Conservation (phyloP, 2,113 vertebrate genomes). For the Onychostoma macrolepis region DNA sequence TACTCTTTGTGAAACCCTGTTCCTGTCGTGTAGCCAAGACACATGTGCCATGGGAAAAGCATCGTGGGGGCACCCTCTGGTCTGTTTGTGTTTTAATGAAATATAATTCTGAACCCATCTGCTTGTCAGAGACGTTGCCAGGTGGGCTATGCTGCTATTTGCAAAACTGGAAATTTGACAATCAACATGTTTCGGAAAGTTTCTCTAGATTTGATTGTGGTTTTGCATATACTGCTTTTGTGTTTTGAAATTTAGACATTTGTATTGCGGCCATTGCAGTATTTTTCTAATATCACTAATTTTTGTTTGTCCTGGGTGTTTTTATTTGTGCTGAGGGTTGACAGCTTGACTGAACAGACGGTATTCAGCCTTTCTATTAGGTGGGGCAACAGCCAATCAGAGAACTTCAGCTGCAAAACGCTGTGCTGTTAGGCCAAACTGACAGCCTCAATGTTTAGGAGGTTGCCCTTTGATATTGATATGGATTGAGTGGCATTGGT, state of each 20-base stretch:
- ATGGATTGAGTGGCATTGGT: not conserved
- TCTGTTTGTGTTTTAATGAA: slow-evolving; percentile 42
- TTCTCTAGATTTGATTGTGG: not conserved
- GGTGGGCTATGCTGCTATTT: slow-evolving; percentile 25
- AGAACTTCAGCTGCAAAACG: not conserved
- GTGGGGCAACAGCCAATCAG: slow-evolving; percentile 28
- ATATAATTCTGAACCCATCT: slow-evolving; percentile 47
- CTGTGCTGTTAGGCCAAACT: not conserved
- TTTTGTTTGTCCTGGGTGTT: not conserved
- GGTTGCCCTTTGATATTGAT: not conserved
- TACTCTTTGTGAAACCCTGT: not conserved
- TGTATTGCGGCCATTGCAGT: not conserved
- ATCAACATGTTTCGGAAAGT: not conserved
- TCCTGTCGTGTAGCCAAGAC: slow-evolving; percentile 25
- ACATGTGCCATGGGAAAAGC: slow-evolving; percentile 16
- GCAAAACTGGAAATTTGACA: slow-evolving; percentile 2
- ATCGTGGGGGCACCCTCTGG: slow-evolving; percentile 37
- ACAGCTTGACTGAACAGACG: slow-evolving; percentile 40
- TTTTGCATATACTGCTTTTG: not conserved
- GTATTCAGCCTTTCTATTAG: slow-evolving; percentile 32
- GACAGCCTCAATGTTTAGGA: not conserved
- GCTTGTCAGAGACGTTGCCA: slow-evolving; percentile 27
- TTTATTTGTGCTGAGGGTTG: not conserved
- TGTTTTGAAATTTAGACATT: not conserved
- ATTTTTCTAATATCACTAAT: not conserved